Evolutionary conservation across 53 echinoderm and acorn worm genomes (phyloP), one percentile per base, ranked within the genome.

Genomic region (Echinometra lucunter): DNA sequence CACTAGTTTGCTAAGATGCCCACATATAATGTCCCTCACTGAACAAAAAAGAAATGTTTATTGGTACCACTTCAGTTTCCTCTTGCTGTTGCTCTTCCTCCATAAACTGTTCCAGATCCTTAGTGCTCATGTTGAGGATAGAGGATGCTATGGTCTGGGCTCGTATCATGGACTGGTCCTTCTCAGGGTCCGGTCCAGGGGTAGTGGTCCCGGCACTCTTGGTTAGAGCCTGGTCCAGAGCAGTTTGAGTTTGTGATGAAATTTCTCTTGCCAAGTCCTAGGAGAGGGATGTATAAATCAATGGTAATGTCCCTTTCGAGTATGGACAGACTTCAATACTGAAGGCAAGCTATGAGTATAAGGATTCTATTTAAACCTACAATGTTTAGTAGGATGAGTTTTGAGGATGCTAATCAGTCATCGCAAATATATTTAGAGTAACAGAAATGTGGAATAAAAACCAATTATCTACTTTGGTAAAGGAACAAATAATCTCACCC

Each of bases 91-190:
- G 94, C 45, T 96, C 96, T 88, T 94, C 97, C 5, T 93, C 94
- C 92, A 99, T 95, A 66, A 99, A 97, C 66, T 96, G 97, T 72
- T 98, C 98, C 82, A 98, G 91, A 72, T 99, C 99, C 9, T 96
- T 96, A 42, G 97, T 98, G 60, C 98, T 99, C 94, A 99, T 92
- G 95, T 98, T 94, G 12, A 99, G 96, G n/a, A 99, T 95, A 37
- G 97, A 97, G 10, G 99, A 97, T 3, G 99, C 99, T 27, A 99
- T 96, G 3, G 96, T 96, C 95, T 98, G 99, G 89, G 96, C 99
- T 66, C 96, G 94, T 13, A 94, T 94, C 94, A 95, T 89, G 9
- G 97, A 96, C 66, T 94, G 58, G 81, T 81, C 78, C 40, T 28
- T 92, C 37, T 96, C 93, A 5, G 27, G 70, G 89, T 56, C 85